Percentiles rank a stretch among this genome's conserved stretches.
Evolutionary conservation across 2,888 invertebrate species (phyloP).

Genomic region (Rhopalosiphum nymphaeae): DNA sequence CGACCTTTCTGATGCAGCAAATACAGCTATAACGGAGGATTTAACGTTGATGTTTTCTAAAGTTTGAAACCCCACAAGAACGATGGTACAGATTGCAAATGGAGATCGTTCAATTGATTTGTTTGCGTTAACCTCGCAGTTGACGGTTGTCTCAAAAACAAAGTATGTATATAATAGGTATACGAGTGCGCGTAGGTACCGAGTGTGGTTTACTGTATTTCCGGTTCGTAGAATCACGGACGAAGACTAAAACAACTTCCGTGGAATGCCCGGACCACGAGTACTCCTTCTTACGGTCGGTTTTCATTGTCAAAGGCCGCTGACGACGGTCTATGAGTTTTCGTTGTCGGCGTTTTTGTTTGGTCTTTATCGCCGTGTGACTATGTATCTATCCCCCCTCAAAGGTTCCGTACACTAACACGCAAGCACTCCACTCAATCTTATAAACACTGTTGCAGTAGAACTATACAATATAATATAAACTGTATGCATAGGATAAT

Average conservation of each 20-base stretch:
- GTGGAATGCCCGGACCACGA: background rate
- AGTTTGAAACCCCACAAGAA: background rate
- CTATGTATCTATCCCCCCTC: background rate
- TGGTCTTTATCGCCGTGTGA: background rate
- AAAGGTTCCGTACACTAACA: background rate
- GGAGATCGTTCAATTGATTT: slow-evolving; percentile 29
- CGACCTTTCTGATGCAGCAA: background rate
- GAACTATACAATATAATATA: background rate
- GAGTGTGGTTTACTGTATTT: slow-evolving; percentile 20
- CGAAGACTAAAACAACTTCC: background rate
- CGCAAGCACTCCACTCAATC: background rate
- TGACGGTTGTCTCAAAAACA: background rate
- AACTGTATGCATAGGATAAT: background rate
- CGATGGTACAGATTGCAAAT: background rate
- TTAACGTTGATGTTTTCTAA: background rate
- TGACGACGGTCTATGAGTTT: background rate
- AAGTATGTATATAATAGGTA: background rate
- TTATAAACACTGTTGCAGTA: background rate
- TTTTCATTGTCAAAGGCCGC: slow-evolving; percentile 21
- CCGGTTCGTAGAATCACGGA: slow-evolving; percentile 1
- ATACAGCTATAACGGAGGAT: background rate
- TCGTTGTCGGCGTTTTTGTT: background rate
- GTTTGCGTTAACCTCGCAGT: slow-evolving; percentile 22
- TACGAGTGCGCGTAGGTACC: background rate
- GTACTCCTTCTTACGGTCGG: background rate